Evolutionary conservation across 2,888 invertebrate species (phyloP), one percentile per base, ranked within the genome.

Genomic region (Quadroppia sp.): DNA sequence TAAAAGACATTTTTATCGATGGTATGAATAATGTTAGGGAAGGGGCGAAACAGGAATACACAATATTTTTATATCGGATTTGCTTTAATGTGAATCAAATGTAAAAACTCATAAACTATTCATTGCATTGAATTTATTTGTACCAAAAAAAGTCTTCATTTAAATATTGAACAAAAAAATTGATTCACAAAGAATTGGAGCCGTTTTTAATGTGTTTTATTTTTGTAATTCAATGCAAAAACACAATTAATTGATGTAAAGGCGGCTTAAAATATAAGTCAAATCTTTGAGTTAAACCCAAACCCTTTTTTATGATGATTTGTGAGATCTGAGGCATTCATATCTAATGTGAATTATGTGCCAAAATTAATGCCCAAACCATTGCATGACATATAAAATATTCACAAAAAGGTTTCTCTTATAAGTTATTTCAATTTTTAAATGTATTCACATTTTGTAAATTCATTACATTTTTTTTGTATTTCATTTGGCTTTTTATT

Each of bases 291-390:
- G 23, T 53, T 25, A 53, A 53, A 25, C 11, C 53, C 25, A 1
- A 53, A 25, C 1, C 53, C 2, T 25, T 23, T n/a, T n/a, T n/a
- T n/a, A n/a, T n/a, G 2, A 53, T 53, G 9, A 53, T 25, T 25
- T 25, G 53, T 53, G 53, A 53, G 53, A 53, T 53, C 23, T 13
- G 15, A 25, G 3, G 13, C 9, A 25, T n/a, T n/a, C n/a, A 25
- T 25, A 53, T 25, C 25, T 53, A 2, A 53, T 53, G 53, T 53
- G 53, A 53, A 53, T 53, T 53, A 53, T 53, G 53, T 6, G 23
- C 23, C 25, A 53, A 53, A 53, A 25, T 53, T 11, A 20, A 25
- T 23, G 11, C 9, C 4, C 23, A 53, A 50, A 53, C 23, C 6
- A 25, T 53, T 15, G 6, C 53, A 53, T 20, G 25, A 2, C 25